Evolutionary conservation across 1,140 invertebrate genomes (phyloP), one percentile per base, ranked within the genome.

Genomic region (Calephelis nemesis): DNA sequence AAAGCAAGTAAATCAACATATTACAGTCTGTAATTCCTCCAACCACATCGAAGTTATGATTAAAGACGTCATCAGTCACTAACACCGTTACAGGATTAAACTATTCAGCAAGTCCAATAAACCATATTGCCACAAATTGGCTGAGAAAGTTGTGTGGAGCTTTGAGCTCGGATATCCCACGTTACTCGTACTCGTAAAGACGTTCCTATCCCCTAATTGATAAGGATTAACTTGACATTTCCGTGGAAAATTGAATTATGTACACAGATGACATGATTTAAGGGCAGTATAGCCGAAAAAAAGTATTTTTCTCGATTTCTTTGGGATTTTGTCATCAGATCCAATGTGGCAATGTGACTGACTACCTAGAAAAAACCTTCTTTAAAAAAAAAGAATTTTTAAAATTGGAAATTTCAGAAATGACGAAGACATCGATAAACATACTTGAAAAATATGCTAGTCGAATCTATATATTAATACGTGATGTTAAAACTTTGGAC

Each of bases 21-120:
- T 64, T 49, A 49, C 45, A n/a, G 10, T n/a, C 19, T 13, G 45
- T 48, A 64, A 64, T n/a, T 60, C n/a, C 5, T 7, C 7, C 54
- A 60, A 19, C 54, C 54, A 40, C 54, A 60, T 60, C 30, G 30
- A 60, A 60, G 54, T 60, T 60, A 60, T 60, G 54, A 60, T 60
- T 60, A 60, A 60, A 60, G 54, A 60, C 54, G 54, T 60, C 54
- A 60, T 60, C 54, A 60, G 54, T 60, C 54, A 60, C 54, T 60
- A 60, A 39, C 39, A 40, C 30, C 54, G 39, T 60, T 39, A 60
- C 54, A 40, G 54, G 54, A 60, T 60, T 60, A 60, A 60, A 60
- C 54, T 60, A 60, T 60, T 60, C 54, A 40, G 54, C 12, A 60
- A 60, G 54, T 60, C 54, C 54, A 60, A 60, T 60, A 60, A 60